Evolutionary conservation across 1,140 invertebrate species (phyloP).

Genomic region (Drosophila lacertosa): DNA sequence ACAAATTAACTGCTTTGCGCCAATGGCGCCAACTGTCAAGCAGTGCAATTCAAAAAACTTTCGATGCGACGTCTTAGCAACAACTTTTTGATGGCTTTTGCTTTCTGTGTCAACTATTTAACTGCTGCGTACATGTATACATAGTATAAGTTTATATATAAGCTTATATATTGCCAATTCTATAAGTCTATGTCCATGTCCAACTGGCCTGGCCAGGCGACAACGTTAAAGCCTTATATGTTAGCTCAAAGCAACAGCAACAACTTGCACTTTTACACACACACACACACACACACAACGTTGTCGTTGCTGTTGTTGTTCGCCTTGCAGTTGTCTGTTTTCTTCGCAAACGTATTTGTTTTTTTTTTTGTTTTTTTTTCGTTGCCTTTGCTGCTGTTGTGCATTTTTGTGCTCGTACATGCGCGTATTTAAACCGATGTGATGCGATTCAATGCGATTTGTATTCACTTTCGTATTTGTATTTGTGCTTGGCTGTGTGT

Average conservation of each 20-base stretch:
- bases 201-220: conserved; percentile 24
- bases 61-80: background rate
- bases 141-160: background rate
- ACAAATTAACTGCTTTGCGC: background rate
- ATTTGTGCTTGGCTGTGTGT: too few relatives aligned
- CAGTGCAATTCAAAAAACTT: conserved; percentile 12
- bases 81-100: conserved; percentile 18
- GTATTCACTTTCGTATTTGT: conserved; percentile 45
- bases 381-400: conserved; percentile 10
- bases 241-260: conserved; percentile 26
- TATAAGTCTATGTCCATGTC: conserved; percentile 2
- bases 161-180: background rate
- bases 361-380: too few relatives aligned
- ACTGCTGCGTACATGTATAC: conserved; percentile 3
- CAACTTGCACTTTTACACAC: conserved; percentile 69
- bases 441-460: conserved; percentile 47
- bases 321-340: conserved; percentile 67
- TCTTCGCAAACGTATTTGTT: conserved; percentile 27
- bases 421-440: conserved; percentile 28
- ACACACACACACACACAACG: background rate
- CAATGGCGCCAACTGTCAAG: background rate
- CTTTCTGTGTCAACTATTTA: conserved; percentile 27
- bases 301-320: conserved; percentile 40
- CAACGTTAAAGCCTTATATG: conserved; percentile 41
- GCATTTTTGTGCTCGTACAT: conserved; percentile 18